Evolutionary conservation across 2,888 invertebrate species (phyloP), one percentile per base, ranked within the genome.

Genomic region (Drosophila hamatofila): DNA sequence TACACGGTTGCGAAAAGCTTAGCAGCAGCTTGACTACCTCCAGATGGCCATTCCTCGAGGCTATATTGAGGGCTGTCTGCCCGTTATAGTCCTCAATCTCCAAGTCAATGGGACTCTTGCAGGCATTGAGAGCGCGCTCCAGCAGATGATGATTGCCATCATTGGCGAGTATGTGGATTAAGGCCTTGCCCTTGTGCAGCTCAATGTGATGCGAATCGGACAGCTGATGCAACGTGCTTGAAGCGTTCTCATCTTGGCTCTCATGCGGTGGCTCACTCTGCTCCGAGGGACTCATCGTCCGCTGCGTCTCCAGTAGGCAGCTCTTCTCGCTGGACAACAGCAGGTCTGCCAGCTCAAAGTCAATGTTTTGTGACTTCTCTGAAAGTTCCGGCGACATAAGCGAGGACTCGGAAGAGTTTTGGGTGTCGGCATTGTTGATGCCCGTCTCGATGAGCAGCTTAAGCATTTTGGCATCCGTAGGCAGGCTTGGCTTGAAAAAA

Each of bases 31-130:
- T 95, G 0, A 96, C 96, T 3, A 96, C 96, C 70, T 95, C 95
- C 3, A 94, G 93, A 75, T 97, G 96, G 0, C 97, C 96, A 68
- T 97, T 96, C 23, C 96, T 94, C 1, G 97, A 96, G 8, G 97
- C 97, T 49, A 96, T 95, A 92, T 97, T 98, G 62, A 98, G 93
- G 0, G 97, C 96, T 3, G 97, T 97, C 92, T 98, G 97, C 7
- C 97, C 97, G 66, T 96, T 95, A 25, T 95, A 94, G 91, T 97
- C 97, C 44, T 94, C 94, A 0, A 95, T 94, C 80, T 95, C 96
- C 23, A 95, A 81, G 80, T 93, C 93, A 21, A 93, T 93, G 18
- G 93, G 93, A 33, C 92, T 92, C 79, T 93, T 93, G 69, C 94
- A 94, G 55, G 94, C 95, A 90, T 96, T 95, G 27, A 96, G 90